Evolutionary conservation across 2,888 invertebrate genomes (phyloP), one percentile per base, ranked within the genome.

Genomic region (Drosophila colorata): DNA sequence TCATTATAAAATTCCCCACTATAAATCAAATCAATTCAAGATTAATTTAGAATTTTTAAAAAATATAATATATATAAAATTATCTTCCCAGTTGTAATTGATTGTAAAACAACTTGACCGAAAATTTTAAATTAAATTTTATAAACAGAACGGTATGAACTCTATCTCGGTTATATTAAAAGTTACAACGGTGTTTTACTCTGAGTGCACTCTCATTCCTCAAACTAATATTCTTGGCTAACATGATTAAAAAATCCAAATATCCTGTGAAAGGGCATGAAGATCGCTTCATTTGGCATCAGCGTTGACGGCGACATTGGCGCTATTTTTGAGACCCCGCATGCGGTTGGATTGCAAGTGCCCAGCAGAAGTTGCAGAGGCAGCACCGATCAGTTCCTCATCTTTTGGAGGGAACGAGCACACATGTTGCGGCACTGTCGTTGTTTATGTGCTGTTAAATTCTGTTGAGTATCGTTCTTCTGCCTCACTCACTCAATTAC

Each of bases 391-490:
- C 55, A 52, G 55, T 38, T 53, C 31, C 76, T 53, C 44, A 28
- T 9, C 23, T 18, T 66, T 53, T 46, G 51, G n/a, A 16, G 31
- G 25, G 31, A 49, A 5, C 35, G 18, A 13, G 41, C 16, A 64
- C 77, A 76, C 78, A 81, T 78, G 74, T 74, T 78, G 60, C 61
- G 58, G 33, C 55, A 63, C 46, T 37, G 14, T 53, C 25, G 9
- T 67, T 65, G 71, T 71, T 75, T 69, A 80, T 78, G 78, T 69
- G 69, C 57, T 77, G 81, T 69, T 77, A 73, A 73, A 76, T 78
- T 77, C 60, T 63, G 49, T 76, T 63, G 49, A 56, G 31, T 40
- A 69, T 67, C 74, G 33, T 40, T 73, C 43, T 55, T 63, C 37
- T 40, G 35, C 48, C 43, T 23, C 58, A 61, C 61, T 73, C 66